Percentiles rank a stretch among this genome's conserved stretches.
phyloP scores from a whole-genome alignment of 2,797 vertebrate species.

The Pseudochirops corinnae region DNA sequence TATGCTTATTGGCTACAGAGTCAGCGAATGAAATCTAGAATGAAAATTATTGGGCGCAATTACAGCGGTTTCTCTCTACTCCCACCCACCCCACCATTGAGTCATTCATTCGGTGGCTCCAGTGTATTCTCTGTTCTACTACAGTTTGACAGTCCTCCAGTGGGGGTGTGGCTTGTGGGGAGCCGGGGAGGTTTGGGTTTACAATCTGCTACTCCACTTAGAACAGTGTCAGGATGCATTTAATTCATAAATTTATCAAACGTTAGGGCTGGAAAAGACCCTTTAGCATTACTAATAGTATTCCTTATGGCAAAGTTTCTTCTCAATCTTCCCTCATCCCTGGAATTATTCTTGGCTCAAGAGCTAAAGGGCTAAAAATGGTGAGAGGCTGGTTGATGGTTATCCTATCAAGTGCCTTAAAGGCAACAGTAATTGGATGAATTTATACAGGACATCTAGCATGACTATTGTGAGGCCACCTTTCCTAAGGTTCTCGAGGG shows the following conservation, averaged over 20 bases:
- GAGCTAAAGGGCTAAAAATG: not conserved
- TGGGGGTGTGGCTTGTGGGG: not conserved
- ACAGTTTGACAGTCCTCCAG: not conserved
- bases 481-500: not conserved
- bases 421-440: not conserved
- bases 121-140: not conserved
- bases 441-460: not conserved
- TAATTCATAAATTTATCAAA: not conserved
- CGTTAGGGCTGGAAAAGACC: not conserved
- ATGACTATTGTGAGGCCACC: no score
- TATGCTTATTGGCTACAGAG: not conserved
- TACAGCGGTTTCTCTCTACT: not conserved
- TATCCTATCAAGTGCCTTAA: not conserved
- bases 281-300: not conserved
- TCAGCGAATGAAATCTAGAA: not conserved
- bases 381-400: not conserved
- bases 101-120: not conserved
- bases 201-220: not conserved
- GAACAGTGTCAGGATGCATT: not conserved
- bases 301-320: not conserved
- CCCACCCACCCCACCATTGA: not conserved
- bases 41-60: not conserved
- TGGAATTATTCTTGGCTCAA: not conserved
- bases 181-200: not conserved
- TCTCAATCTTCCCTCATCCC: not conserved